These are phyloP conservation scores for Pandemis corylana DNA, from an alignment of 2,888 invertebrate species.

Conservation along the genomic window DNA sequence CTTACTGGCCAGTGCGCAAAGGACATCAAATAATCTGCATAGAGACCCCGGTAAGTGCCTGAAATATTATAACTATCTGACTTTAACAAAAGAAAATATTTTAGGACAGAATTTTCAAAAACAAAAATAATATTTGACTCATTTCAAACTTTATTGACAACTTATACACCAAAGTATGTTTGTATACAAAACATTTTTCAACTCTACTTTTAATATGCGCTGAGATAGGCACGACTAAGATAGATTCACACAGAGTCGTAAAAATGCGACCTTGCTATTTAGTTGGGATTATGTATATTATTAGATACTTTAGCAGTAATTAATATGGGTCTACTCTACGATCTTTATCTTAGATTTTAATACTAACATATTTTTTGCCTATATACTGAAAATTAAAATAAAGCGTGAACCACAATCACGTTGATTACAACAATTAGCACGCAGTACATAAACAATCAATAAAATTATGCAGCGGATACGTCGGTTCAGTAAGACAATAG, in stretches of 20 bases:
- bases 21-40: conserved; percentile 65
- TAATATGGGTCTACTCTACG: background rate
- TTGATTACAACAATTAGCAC: background rate
- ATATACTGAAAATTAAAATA: background rate
- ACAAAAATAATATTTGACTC: background rate
- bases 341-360: no score
- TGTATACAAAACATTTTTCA: no score
- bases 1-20: conserved; percentile 76
- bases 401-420: conserved; percentile 20
- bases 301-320: background rate
- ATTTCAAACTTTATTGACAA: background rate
- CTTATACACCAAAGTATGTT: no score
- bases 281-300: background rate
- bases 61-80: background rate
- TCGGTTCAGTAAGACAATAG: conserved; percentile 34
- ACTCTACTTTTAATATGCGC: no score
- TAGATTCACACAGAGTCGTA: background rate
- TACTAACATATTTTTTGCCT: background rate
- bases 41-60: conserved; percentile 73
- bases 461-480: conserved; percentile 13
- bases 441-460: conserved; percentile 25
- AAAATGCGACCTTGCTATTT: background rate
- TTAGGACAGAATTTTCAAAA: background rate
- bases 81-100: background rate
- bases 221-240: no score